phyloP scores from a whole-genome alignment of 2,888 invertebrate genomes.

The Cephus pygmeus region DNA sequence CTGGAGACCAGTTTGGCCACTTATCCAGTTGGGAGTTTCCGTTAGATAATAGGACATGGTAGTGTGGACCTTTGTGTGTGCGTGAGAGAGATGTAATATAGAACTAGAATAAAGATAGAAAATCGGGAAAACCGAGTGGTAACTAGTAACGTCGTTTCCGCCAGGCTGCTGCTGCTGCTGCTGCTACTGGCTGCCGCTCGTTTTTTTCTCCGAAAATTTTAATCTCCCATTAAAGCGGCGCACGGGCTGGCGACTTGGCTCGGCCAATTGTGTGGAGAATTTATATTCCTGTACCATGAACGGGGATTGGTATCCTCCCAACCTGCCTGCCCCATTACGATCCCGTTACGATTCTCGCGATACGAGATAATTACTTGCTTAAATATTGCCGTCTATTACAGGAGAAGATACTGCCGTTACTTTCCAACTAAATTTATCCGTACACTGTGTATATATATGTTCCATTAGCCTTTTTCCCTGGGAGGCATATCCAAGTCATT shows the following conservation, averaged over 20 bases:
- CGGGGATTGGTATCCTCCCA: constrained; percentile 19
- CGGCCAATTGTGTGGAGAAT: constrained; percentile 47
- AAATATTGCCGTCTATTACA: constrained; percentile 37
- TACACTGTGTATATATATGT: neutral
- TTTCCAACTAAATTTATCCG: neutral
- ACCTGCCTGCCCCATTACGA: constrained; percentile 17
- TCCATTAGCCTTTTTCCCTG: constrained; percentile 3
- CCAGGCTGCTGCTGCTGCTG: neutral
- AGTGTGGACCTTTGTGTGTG: neutral
- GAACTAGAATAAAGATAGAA: constrained; percentile 1
- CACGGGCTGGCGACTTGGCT: constrained; percentile 7
- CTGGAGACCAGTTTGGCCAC: neutral
- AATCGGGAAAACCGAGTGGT: constrained; percentile 3
- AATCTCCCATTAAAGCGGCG: constrained; percentile 31
- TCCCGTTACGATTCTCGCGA: constrained; percentile 33
- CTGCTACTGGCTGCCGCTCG: constrained; percentile 29
- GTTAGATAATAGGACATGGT: neutral
- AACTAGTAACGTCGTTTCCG: neutral
- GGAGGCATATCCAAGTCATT: neutral
- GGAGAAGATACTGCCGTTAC: neutral
- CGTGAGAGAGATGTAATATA: neutral
- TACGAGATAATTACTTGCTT: constrained; percentile 50
- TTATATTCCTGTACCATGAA: constrained; percentile 35
- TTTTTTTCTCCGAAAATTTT: constrained; percentile 29
- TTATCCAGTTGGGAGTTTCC: neutral